phyloP scores from a whole-genome alignment of 1,140 invertebrate species.

The Geopemphigus sp. region DNA sequence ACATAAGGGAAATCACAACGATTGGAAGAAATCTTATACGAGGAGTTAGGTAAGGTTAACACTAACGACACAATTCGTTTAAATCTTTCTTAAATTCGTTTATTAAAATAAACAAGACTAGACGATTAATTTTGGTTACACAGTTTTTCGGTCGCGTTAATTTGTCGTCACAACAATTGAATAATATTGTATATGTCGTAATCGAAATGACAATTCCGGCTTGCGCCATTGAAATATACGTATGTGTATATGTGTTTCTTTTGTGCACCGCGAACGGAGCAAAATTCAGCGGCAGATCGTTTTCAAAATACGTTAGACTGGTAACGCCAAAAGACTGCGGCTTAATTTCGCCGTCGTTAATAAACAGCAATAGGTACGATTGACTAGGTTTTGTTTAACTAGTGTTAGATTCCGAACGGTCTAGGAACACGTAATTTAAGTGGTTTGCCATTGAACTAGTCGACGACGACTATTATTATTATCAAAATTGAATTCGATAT shows the following conservation, averaged over 20 bases:
- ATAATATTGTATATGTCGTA: not conserved
- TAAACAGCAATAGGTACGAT: not conserved
- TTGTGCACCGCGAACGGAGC: not conserved
- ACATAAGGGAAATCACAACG: not conserved
- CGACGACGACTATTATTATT: not conserved
- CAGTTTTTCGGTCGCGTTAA: not conserved
- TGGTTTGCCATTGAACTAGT: not conserved
- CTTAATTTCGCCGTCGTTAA: constrained; percentile 5
- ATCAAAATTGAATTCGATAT: constrained; percentile 54
- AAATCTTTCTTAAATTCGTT: not conserved
- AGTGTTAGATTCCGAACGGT: constrained; percentile 1
- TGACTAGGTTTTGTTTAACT: constrained; percentile 29
- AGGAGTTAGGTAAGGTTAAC: not conserved
- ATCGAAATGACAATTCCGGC: not conserved
- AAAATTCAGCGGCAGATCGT: constrained; percentile 34
- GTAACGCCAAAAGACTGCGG: constrained; percentile 45
- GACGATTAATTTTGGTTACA: constrained; percentile 22
- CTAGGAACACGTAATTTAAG: not conserved
- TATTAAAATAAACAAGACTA: constrained; percentile 30
- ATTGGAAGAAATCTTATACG: not conserved
- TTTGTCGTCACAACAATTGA: not conserved
- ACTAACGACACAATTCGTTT: not conserved
- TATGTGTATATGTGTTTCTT: not conserved
- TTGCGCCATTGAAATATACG: not conserved
- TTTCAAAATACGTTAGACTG: constrained; percentile 42